phyloP scores from a whole-genome alignment of 2,113 vertebrate genomes.

The Aphyosemion australe region DNA sequence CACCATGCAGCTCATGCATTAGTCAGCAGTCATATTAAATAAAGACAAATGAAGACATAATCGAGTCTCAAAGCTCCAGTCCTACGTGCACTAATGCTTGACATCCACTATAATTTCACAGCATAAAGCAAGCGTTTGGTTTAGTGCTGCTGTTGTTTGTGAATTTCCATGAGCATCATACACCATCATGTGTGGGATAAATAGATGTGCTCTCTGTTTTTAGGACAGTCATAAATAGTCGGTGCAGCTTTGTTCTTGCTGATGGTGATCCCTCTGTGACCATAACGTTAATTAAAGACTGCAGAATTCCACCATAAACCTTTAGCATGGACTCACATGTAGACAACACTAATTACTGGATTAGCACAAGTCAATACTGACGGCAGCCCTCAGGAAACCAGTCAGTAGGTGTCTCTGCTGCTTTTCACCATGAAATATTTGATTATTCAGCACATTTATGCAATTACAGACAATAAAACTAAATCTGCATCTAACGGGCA shows the following conservation, averaged over 20 bases:
- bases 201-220: conserved; percentile 50
- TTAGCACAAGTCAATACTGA: conserved; percentile 74
- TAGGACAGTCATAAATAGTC: conserved; percentile 64
- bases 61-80: no score
- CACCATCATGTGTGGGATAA: conserved; percentile 26
- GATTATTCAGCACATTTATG: no score
- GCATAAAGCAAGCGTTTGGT: background rate
- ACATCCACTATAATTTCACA: conserved; percentile 10
- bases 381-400: conserved; percentile 30
- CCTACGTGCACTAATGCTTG: conserved; percentile 19
- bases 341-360: conserved; percentile 76
- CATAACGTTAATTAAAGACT: conserved; percentile 75
- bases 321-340: conserved; percentile 54
- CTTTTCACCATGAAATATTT: no score
- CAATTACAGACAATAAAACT: background rate
- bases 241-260: conserved; percentile 54
- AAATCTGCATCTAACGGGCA: background rate
- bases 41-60: conserved; percentile 1
- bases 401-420: no score
- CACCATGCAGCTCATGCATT: no score
- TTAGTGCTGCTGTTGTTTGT: conserved; percentile 4
- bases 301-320: conserved; percentile 72
- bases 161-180: conserved; percentile 26
- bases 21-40: background rate
- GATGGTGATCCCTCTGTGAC: conserved; percentile 66